These are phyloP conservation scores for Boulengeromyrus knoepffleri DNA, from an alignment of 2,113 vertebrate species.

Conservation along the genomic window DNA sequence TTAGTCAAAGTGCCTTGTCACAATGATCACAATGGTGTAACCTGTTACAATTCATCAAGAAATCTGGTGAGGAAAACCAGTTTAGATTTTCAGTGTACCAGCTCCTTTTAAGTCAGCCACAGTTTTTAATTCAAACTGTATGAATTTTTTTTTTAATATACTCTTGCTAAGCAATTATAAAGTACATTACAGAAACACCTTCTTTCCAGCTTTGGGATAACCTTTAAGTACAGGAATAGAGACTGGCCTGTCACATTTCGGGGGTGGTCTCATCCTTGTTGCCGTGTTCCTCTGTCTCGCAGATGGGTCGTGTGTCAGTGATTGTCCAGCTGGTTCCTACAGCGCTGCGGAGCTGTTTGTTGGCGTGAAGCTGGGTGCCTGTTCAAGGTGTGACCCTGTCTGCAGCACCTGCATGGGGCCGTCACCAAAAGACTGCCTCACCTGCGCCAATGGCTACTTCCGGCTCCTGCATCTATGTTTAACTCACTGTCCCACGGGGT, in stretches of 20 bases:
- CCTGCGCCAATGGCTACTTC: slow-evolving; percentile 55
- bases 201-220: neutral
- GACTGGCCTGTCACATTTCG: neutral
- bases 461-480: slow-evolving; percentile 58
- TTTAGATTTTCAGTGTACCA: neutral
- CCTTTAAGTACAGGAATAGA: neutral
- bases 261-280: neutral
- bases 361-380: slow-evolving; percentile 55
- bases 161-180: neutral
- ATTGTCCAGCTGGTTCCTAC: slow-evolving; percentile 55
- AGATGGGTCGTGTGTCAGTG: slow-evolving; percentile 55
- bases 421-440: slow-evolving; percentile 57
- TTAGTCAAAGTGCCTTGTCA: neutral
- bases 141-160: neutral
- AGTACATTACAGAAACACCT: neutral
- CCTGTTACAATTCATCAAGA: neutral
- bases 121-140: neutral
- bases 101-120: neutral
- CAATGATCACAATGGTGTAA: neutral
- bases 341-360: slow-evolving; percentile 52
- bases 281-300: slow-evolving; percentile 16
- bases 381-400: slow-evolving; percentile 54
- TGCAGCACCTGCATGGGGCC: slow-evolving; percentile 54
- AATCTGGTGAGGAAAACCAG: neutral
- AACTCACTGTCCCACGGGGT: slow-evolving; percentile 62